Percentiles rank a stretch among this genome's conserved stretches.
phyloP scores from a whole-genome alignment of 2,888 invertebrate species.

The Drosophila pegasa region DNA sequence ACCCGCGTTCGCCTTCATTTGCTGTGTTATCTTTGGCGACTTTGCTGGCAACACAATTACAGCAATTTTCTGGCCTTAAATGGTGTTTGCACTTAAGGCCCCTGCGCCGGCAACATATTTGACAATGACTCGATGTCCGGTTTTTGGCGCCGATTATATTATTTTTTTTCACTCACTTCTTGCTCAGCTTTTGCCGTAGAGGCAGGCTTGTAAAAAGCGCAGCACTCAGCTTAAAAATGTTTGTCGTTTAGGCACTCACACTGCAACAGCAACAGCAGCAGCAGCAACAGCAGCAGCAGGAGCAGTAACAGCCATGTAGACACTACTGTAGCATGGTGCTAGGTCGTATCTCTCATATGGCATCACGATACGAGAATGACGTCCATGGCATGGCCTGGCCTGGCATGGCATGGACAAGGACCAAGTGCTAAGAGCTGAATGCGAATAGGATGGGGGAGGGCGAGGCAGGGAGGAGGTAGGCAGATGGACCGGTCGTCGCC shows the following conservation, averaged over 20 bases:
- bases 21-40: constrained; percentile 10
- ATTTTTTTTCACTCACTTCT: background rate
- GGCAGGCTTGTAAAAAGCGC: constrained; percentile 50
- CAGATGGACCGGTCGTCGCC: constrained; percentile 53
- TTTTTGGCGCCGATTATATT: constrained; percentile 47
- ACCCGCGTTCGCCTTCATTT: background rate
- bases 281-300: background rate
- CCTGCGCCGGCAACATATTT: constrained; percentile 48
- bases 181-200: background rate
- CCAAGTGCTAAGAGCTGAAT: constrained; percentile 20
- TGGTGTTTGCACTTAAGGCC: constrained; percentile 61
- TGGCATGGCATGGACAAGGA: constrained; percentile 21
- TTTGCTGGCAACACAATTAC: constrained; percentile 35
- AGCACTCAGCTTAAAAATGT: constrained; percentile 68
- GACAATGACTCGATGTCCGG: constrained; percentile 67
- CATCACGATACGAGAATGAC: constrained; percentile 44
- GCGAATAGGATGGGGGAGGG: background rate
- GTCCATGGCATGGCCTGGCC: constrained; percentile 23
- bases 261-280: constrained; percentile 21
- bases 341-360: constrained; percentile 44
- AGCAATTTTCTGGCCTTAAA: constrained; percentile 51
- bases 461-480: background rate
- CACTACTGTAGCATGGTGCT: constrained; percentile 34
- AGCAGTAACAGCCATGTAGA: constrained; percentile 30
- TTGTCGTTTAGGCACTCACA: constrained; percentile 65